Evolutionary conservation across 2,113 vertebrate species (phyloP).

Genomic region (Etheostoma cragini): DNA sequence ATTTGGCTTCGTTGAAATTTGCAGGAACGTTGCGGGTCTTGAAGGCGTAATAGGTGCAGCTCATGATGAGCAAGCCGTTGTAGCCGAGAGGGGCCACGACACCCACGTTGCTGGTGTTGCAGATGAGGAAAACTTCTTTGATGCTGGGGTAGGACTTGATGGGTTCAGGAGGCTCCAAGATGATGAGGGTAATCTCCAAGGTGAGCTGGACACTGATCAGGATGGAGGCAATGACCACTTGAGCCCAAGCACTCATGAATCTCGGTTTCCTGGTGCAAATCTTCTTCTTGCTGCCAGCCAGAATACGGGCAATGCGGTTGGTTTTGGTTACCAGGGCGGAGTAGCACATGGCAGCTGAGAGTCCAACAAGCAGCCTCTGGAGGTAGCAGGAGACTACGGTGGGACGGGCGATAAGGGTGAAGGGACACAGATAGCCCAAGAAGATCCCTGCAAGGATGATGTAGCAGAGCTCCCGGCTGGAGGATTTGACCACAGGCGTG

Average conservation of each 20-base stretch:
- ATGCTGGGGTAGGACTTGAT: constrained; percentile 97
- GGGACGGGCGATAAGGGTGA: constrained; percentile 94
- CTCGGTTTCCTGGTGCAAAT: constrained; percentile 96
- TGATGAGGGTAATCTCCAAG: constrained; percentile 92
- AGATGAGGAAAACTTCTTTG: constrained; percentile 96
- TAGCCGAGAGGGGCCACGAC: constrained; percentile 96
- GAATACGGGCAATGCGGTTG: constrained; percentile 96
- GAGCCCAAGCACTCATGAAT: constrained; percentile 98
- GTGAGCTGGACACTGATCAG: constrained; percentile 94
- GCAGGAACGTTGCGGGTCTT: constrained; percentile 98
- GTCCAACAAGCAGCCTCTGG: constrained; percentile 94
- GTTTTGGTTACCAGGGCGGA: constrained; percentile 97
- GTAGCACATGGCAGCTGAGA: constrained; percentile 98
- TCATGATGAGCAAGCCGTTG: constrained; percentile 97
- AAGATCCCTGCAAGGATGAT: constrained; percentile 98
- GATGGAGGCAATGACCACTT: constrained; percentile 93
- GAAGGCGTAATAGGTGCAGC: constrained; percentile 99
- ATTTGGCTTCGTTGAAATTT: constrained; percentile 99
- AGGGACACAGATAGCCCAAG: constrained; percentile 95
- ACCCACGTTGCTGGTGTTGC: constrained; percentile 96
- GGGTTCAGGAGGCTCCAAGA: constrained; percentile 95
- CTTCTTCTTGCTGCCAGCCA: constrained; percentile 99
- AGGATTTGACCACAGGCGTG: constrained; percentile 98
- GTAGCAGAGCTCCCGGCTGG: constrained; percentile 97
- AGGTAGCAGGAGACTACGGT: constrained; percentile 95